A percentile compares a stretch with the other conserved stretches of the same genome.
Evolutionary conservation across 2,113 vertebrate genomes (phyloP).

Genomic region (Xiphophorus couchianus): DNA sequence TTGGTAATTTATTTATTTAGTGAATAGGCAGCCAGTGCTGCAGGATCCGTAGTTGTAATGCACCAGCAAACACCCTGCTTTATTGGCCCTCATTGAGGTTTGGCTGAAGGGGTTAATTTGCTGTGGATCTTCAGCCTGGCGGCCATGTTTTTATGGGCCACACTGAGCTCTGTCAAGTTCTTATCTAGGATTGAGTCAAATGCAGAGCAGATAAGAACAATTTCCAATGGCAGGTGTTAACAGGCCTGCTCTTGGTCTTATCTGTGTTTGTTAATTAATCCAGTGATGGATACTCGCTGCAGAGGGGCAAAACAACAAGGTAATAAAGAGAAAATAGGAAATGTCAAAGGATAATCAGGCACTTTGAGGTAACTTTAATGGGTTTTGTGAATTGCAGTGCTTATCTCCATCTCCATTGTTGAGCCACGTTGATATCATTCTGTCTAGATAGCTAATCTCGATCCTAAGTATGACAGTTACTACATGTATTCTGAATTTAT

Average conservation of each 20-base stretch:
- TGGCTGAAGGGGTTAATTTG: not conserved
- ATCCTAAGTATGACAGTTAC: no score
- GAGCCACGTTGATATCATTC: no score
- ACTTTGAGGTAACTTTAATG: not conserved
- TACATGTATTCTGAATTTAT: no score
- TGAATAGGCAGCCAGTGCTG: no score
- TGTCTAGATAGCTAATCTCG: not conserved
- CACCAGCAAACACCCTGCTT: not conserved
- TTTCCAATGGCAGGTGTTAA: conserved; percentile 22
- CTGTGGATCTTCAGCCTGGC: not conserved
- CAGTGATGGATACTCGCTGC: not conserved
- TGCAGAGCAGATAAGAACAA: not conserved
- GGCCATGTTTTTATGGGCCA: not conserved
- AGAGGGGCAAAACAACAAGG: not conserved
- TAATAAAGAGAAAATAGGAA: not conserved
- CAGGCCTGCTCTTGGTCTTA: conserved; percentile 5
- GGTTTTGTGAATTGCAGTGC: not conserved
- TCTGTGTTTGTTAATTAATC: conserved; percentile 43
- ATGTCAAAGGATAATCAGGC: not conserved
- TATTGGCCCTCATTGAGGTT: not conserved
- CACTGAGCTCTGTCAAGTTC: not conserved
- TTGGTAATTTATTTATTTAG: not conserved
- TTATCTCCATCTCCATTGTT: no score
- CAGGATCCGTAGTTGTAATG: not conserved
- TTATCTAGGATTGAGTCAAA: not conserved